These are phyloP conservation scores for Syrphus vitripennis DNA, from an alignment of 2,888 invertebrate species.

Conservation along the genomic window DNA sequence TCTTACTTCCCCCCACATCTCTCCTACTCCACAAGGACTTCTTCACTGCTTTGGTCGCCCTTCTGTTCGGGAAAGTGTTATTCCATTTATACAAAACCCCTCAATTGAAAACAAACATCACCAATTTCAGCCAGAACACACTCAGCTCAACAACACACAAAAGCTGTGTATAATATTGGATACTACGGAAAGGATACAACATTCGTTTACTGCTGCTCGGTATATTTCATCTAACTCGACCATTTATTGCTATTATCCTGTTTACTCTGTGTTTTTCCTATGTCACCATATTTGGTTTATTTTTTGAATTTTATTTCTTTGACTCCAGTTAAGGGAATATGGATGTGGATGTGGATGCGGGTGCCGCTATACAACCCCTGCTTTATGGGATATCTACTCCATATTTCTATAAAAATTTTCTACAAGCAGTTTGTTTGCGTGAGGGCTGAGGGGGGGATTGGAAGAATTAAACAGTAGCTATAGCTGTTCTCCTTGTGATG, in stretches of 20 bases:
- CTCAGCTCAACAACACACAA: constrained; percentile 15
- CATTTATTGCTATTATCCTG: constrained; percentile 79
- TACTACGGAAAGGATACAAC: background rate
- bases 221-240: constrained; percentile 65
- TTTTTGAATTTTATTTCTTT: constrained; percentile 60
- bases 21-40: background rate
- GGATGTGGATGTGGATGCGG: constrained; percentile 17
- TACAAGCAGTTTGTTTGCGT: background rate
- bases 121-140: constrained; percentile 1
- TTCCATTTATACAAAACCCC: constrained; percentile 51
- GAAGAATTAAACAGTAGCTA: background rate
- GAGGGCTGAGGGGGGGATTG: background rate
- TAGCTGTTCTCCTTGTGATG: constrained; percentile 12
- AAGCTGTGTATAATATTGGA: background rate
- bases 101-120: constrained; percentile 45
- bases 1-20: background rate
- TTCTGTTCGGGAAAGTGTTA: constrained; percentile 52
- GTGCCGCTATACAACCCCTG: background rate
- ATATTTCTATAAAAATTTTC: background rate
- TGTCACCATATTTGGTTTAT: constrained; percentile 70
- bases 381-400: constrained; percentile 9
- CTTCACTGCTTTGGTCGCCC: background rate
- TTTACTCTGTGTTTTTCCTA: constrained; percentile 77
- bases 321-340: constrained; percentile 8
- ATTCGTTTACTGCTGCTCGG: constrained; percentile 19